phyloP scores from a whole-genome alignment of 2,113 vertebrate species.

The Gadus macrocephalus region DNA sequence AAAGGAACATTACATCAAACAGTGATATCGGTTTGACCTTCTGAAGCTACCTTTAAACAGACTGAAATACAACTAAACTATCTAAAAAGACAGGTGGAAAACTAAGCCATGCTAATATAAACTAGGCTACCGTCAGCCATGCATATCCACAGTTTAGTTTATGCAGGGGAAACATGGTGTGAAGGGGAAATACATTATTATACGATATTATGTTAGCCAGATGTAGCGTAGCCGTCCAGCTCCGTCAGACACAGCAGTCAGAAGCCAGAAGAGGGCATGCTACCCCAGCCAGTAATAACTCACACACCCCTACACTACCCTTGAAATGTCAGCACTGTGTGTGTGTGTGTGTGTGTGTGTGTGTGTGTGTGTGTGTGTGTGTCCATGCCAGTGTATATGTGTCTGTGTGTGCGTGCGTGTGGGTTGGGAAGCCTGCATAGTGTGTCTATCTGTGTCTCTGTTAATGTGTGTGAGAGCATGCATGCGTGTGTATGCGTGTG shows the following conservation, averaged over 20 bases:
- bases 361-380: slow-evolving; percentile 6
- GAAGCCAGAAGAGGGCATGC: slow-evolving; percentile 67
- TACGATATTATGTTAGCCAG: background rate
- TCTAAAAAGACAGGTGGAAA: no score
- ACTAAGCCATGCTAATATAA: no score
- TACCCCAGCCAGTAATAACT: slow-evolving; percentile 45
- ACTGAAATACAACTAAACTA: no score
- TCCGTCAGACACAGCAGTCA: slow-evolving; percentile 19
- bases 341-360: slow-evolving; percentile 8
- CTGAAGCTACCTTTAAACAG: no score
- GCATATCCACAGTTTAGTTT: no score
- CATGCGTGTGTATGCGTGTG: no score
- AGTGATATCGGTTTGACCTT: no score
- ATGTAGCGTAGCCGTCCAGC: slow-evolving; percentile 13
- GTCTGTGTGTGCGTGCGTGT: slow-evolving; percentile 6
- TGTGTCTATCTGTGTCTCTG: background rate
- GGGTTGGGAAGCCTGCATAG: background rate
- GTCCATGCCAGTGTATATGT: background rate
- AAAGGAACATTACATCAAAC: no score
- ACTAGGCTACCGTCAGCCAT: no score
- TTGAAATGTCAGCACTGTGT: background rate
- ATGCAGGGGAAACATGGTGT: no score
- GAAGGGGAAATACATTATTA: no score
- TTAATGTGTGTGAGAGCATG: no score
- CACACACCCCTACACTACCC: background rate